Conservation (phyloP, 2,113 vertebrate species). For the Ptychochromis oligacanthus region DNA sequence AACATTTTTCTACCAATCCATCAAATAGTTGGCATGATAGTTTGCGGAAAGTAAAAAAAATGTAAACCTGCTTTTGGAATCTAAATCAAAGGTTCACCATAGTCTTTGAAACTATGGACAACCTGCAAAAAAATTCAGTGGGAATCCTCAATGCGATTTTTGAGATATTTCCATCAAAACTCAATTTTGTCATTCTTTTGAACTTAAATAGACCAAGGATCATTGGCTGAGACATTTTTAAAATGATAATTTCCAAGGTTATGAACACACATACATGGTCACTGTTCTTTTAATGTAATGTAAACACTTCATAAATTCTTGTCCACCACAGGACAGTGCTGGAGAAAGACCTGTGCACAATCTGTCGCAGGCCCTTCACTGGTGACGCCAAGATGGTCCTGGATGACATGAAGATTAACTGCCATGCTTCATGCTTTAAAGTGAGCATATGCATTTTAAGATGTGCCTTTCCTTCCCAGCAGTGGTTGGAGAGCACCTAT, state of each 20-base stretch:
- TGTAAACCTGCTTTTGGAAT: neutral
- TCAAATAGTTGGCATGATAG: neutral
- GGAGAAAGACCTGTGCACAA: slow-evolving; percentile 91
- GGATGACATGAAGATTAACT: slow-evolving; percentile 91
- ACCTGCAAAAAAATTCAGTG: neutral
- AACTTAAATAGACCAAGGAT: neutral
- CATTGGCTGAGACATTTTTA: neutral
- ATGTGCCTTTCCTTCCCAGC: neutral
- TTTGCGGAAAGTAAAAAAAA: neutral
- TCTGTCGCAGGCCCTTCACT: slow-evolving; percentile 88
- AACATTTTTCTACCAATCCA: neutral
- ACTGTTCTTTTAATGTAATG: neutral
- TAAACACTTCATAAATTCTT: neutral
- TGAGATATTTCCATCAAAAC: neutral
- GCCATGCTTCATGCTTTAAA: slow-evolving; percentile 95
- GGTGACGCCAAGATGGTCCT: slow-evolving; percentile 92
- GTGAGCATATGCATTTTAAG: slow-evolving; percentile 72
- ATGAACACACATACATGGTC: neutral
- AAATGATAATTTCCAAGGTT: neutral
- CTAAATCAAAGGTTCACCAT: neutral
- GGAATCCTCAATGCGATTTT: neutral
- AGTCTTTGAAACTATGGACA: neutral
- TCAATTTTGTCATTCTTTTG: neutral
- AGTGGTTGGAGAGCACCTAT: neutral
- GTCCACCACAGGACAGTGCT: slow-evolving; percentile 80